These are phyloP conservation scores for Cryptoprocta ferox DNA, from an alignment of 2,797 vertebrate genomes.

Conservation along the genomic window DNA sequence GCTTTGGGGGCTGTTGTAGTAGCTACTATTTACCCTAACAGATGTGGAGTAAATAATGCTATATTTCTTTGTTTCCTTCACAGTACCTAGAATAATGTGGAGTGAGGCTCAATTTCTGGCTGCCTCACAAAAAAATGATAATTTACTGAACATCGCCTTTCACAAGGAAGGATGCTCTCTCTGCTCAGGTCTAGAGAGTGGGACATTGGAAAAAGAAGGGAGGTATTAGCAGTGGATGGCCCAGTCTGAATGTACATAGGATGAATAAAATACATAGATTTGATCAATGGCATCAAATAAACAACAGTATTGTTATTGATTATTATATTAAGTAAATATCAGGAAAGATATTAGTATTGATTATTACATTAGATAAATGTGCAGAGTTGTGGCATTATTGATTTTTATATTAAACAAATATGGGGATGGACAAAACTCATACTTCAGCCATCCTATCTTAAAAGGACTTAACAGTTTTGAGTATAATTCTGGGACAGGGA, in stretches of 20 bases:
- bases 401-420: conserved; percentile 75
- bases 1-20: background rate
- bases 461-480: conserved; percentile 57
- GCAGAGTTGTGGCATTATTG: conserved; percentile 65
- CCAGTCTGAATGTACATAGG: background rate
- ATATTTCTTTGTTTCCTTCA: conserved; percentile 34
- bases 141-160: background rate
- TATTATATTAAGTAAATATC: conserved; percentile 79
- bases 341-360: conserved; percentile 74
- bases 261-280: conserved; percentile 25
- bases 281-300: conserved; percentile 73
- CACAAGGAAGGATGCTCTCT: background rate
- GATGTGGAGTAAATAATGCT: background rate
- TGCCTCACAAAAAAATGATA: background rate
- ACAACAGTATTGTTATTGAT: conserved; percentile 78
- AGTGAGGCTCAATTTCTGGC: background rate
- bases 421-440: conserved; percentile 52
- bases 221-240: background rate
- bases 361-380: conserved; percentile 76
- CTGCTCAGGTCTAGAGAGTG: background rate
- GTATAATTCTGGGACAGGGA: conserved; percentile 48
- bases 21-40: background rate
- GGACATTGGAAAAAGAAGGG: background rate
- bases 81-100: background rate
- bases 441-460: conserved; percentile 14